Evolutionary conservation across 2,888 invertebrate species (phyloP), one percentile per base, ranked within the genome.

Genomic region (Agrochola macilenta): DNA sequence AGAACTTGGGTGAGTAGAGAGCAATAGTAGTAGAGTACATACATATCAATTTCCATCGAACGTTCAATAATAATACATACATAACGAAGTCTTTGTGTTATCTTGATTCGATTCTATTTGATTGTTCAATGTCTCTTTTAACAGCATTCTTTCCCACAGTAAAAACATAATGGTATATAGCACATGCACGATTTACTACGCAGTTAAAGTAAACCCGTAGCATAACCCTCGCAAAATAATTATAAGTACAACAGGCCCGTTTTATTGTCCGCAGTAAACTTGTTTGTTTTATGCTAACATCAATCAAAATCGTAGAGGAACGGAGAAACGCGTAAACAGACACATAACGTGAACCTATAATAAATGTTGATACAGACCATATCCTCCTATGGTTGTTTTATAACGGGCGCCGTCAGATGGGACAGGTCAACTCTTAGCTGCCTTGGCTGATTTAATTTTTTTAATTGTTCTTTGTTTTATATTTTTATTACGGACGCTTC

Each of bases 221-320:
- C 84, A 83, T 74, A 88, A 43, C 81, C 85, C 89, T 89, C 83
- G 91, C 91, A 90, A 90, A 91, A 90, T 88, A 87, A 92, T 91
- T 91, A 90, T 89, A 71, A 68, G 43, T 63, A 82, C 70, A 70
- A 70, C 65, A 63, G 57, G 43, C 26, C 43, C 8, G 80, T 89
- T 92, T 92, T 92, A 93, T 89, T 89, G 88, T 78, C 60, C 58
- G 89, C 86, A 88, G 87, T 92, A 92, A 93, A 93, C 83, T 87
- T 89, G 87, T 91, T 91, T 89, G 88, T 89, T 93, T 88, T 91
- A 79, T 91, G 89, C 82, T 73, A 75, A 84, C 89, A 90, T 91
- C 82, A 86, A 89, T 91, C 90, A 89, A 85, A 85, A 84, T 82
- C 78, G 61, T 58, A 69, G 72, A 70, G 49, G 58, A 81, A 58